Percentiles rank a stretch among this genome's conserved stretches.
These are phyloP conservation scores for Idaea aversata DNA, from an alignment of 2,888 invertebrate species.

Conservation along the genomic window DNA sequence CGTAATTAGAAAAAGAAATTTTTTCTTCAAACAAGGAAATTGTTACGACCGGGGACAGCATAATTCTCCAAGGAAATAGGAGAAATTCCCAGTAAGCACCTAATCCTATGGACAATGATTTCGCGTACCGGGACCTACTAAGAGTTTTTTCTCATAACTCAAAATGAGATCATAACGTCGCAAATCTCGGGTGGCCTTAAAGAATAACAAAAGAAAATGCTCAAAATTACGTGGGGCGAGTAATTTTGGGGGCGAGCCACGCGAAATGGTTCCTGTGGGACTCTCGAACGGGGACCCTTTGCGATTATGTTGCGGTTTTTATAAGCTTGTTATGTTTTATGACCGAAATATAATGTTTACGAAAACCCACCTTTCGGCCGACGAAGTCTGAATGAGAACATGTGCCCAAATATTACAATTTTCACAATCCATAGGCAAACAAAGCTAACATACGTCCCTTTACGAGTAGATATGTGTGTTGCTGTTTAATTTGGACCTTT, in stretches of 20 bases:
- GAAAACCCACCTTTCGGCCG: constrained; percentile 50
- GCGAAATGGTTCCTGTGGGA: constrained; percentile 69
- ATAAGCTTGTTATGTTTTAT: constrained; percentile 78
- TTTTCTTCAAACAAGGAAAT: constrained; percentile 34
- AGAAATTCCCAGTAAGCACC: constrained; percentile 54
- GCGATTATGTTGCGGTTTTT: constrained; percentile 74
- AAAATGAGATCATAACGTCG: constrained; percentile 79
- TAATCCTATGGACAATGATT: constrained; percentile 73
- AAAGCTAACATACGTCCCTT: not conserved
- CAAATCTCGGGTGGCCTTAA: constrained; percentile 71
- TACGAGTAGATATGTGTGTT: not conserved
- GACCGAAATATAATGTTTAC: constrained; percentile 64
- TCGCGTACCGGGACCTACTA: constrained; percentile 62
- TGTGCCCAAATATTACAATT: constrained; percentile 43
- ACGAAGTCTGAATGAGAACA: constrained; percentile 40
- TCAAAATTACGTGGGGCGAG: constrained; percentile 75
- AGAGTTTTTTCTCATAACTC: constrained; percentile 77
- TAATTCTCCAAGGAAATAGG: constrained; percentile 37
- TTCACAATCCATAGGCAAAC: constrained; percentile 37
- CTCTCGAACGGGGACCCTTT: constrained; percentile 56
- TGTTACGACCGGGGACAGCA: constrained; percentile 31
- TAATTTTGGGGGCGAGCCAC: constrained; percentile 75
- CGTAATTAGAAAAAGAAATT: constrained; percentile 30
- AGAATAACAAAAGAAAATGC: constrained; percentile 76
- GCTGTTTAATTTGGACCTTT: not conserved